Base-by-base conservation (phyloP, 2,888 invertebrate species). In the Diaphora mendica region DNA sequence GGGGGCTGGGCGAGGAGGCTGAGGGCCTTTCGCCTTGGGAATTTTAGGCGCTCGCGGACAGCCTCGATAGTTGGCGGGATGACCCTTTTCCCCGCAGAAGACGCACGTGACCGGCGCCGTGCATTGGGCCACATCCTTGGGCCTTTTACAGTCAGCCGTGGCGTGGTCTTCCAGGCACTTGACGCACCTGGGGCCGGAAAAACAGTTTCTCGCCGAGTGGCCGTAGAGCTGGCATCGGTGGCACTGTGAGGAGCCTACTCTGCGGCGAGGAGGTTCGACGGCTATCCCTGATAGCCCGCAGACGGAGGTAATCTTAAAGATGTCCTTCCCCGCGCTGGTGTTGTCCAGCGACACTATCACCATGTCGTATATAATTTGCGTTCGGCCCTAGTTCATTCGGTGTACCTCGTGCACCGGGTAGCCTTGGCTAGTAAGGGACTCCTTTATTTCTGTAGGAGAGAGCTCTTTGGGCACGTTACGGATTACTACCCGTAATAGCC, bases 131-230 rank as follows among this genome's bases (percentile, higher is more conserved):
- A 23, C 23, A 8, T 51, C 23, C 20, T 51, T 51, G 8, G 51
- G 23, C 23, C 51, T 51, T 8, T 20, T 11, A 35, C 64, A 70
- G 3, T 44, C 44, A 2, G 33, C 17, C 3, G 70, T 70, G 23
- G 15, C n/a, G 23, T 64, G 70, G 64, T 48, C 64, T 3, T 26
- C 44, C 3, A 70, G 48, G 64, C 64, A 70, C 64, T 70, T 70
- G 20, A 70, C 70, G 64, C 64, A 70, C 64, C 70, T 70, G 20
- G 64, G 65, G 3, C 33, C 35, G 35, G n/a, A 55, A 64, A 33
- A 51, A 9, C 71, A 71, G 51, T 71, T 65, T 9, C 70, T 26
- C 11, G 33, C 42, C 9, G 70, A 42, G 64, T 70, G 62, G 1
- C 62, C 62, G 3, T n/a, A 30, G 3, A 30, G 13, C 5, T n/a